Evolutionary conservation across 2,113 vertebrate genomes (phyloP).

Genomic region (Gambusia holbrooki): DNA sequence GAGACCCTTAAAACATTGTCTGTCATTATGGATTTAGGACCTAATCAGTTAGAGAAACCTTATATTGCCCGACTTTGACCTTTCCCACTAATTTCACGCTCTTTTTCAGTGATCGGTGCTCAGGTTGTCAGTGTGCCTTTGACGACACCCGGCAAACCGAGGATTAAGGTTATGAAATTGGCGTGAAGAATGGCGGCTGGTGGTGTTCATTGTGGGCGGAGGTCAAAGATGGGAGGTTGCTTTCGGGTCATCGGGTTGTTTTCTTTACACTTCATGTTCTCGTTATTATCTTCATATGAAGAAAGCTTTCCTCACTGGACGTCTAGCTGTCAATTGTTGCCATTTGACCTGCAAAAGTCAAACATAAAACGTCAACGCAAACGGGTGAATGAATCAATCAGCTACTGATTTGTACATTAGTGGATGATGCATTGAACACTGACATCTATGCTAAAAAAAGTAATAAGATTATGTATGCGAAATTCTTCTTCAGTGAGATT

Average conservation of each 20-base stretch:
- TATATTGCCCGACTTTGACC: constrained; percentile 44
- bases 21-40: constrained; percentile 32
- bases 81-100: constrained; percentile 47
- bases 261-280: constrained; percentile 53
- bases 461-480: background rate
- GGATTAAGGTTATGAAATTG: constrained; percentile 41
- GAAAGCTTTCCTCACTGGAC: constrained; percentile 43
- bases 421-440: background rate
- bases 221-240: constrained; percentile 50
- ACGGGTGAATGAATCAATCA: background rate
- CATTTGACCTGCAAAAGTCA: constrained; percentile 34
- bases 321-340: constrained; percentile 27
- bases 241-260: constrained; percentile 61
- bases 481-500: background rate
- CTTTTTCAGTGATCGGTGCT: constrained; percentile 50
- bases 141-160: constrained; percentile 14
- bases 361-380: background rate
- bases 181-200: constrained; percentile 44
- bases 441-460: background rate
- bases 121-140: constrained; percentile 48
- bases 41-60: constrained; percentile 52
- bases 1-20: constrained; percentile 17
- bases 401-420: background rate
- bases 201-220: constrained; percentile 57
- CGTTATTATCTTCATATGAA: constrained; percentile 29